phyloP scores from a whole-genome alignment of 2,888 invertebrate genomes.

The Leptothorax acervorum region DNA sequence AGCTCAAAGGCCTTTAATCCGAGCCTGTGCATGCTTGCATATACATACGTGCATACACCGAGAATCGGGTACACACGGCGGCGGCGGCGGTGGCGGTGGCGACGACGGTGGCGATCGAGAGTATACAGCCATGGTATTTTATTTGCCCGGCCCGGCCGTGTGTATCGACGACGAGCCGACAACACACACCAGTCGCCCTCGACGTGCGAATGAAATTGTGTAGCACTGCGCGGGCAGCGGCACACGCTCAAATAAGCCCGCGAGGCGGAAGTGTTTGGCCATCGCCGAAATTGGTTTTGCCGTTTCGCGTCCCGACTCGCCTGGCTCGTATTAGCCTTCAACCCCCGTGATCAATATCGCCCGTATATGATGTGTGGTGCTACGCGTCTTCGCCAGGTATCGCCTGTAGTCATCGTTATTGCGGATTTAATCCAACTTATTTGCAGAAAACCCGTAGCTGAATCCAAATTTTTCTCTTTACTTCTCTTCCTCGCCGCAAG shows the following conservation, averaged over 20 bases:
- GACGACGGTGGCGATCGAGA: slow-evolving; percentile 7
- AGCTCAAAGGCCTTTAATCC: slow-evolving; percentile 52
- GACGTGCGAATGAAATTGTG: slow-evolving; percentile 60
- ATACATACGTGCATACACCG: slow-evolving; percentile 31
- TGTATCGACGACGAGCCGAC: slow-evolving; percentile 51
- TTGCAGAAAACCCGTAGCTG: background rate
- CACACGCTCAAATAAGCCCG: slow-evolving; percentile 56
- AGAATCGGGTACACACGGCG: slow-evolving; percentile 30
- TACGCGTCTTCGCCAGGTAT: slow-evolving; percentile 10
- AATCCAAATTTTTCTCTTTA: background rate
- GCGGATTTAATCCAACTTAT: slow-evolving; percentile 12
- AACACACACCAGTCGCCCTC: slow-evolving; percentile 32
- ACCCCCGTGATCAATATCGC: slow-evolving; percentile 24
- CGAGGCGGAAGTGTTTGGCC: slow-evolving; percentile 58
- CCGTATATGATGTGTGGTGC: background rate
- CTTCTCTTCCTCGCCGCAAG: background rate
- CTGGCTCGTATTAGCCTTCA: slow-evolving; percentile 6
- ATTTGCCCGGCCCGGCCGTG: slow-evolving; percentile 49
- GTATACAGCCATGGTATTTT: slow-evolving; percentile 47
- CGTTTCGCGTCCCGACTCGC: slow-evolving; percentile 42
- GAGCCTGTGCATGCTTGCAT: slow-evolving; percentile 26
- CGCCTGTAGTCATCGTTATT: slow-evolving; percentile 1
- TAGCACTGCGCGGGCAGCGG: slow-evolving; percentile 17
- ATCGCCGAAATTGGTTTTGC: slow-evolving; percentile 61
- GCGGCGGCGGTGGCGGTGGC: too few species aligned